Conservation (phyloP, 2,888 invertebrate species). For the Stratiomys singularior region DNA sequence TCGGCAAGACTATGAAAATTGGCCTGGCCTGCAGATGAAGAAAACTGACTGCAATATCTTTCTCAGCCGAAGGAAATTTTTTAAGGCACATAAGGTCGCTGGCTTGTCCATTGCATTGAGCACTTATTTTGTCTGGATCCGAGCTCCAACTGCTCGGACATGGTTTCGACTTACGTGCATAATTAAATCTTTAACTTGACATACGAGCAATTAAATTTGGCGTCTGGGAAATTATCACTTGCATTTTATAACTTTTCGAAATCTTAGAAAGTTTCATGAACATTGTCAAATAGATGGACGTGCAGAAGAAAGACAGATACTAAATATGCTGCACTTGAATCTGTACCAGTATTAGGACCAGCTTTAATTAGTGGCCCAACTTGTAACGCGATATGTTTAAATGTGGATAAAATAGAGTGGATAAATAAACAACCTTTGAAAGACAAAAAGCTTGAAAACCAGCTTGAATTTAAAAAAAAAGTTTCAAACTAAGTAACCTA, state of each 20-base stretch:
- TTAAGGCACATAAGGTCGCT: background rate
- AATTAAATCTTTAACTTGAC: constrained; percentile 40
- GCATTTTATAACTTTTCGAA: constrained; percentile 6
- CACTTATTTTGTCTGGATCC: background rate
- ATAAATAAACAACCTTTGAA: too few species aligned
- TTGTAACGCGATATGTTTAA: too few species aligned
- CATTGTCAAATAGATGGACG: background rate
- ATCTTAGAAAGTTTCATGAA: constrained; percentile 19
- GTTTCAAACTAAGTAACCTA: too few species aligned
- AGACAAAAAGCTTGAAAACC: too few species aligned
- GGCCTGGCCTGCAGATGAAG: background rate
- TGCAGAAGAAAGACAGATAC: too few species aligned
- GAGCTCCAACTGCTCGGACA: constrained; percentile 5
- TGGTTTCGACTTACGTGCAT: constrained; percentile 18
- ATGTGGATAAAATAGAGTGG: too few species aligned
- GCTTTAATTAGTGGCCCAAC: too few species aligned
- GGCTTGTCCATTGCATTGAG: background rate
- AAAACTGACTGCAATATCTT: constrained; percentile 1
- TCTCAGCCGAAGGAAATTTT: background rate
- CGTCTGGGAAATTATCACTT: background rate
- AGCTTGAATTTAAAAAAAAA: too few species aligned
- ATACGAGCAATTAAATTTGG: constrained; percentile 37
- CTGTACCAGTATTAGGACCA: too few species aligned
- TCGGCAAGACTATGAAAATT: constrained; percentile 8
- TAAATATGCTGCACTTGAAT: too few species aligned